A percentile compares a stretch with the other conserved stretches of the same genome.
Evolutionary conservation across 2,113 vertebrate species (phyloP).

Genomic region (Polypterus bichir): DNA sequence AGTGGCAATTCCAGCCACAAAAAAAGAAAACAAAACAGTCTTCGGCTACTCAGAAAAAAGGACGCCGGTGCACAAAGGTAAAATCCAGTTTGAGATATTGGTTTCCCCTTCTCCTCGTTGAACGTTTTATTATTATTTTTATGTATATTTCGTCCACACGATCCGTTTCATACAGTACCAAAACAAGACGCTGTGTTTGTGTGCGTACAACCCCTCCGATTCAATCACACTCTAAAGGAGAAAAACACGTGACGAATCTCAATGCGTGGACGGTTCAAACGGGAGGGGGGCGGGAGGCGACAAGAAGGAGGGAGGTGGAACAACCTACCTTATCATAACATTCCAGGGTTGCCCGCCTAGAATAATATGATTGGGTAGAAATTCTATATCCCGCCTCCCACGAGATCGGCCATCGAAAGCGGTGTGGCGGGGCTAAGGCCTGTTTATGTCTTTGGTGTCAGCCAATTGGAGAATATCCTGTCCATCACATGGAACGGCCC

Average conservation of each 20-base stretch:
- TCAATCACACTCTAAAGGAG: constrained; percentile 34
- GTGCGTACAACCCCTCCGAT: constrained; percentile 28
- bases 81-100: not conserved
- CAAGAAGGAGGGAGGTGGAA: constrained; percentile 1
- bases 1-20: constrained; percentile 14
- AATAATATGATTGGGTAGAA: not conserved
- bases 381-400: not conserved
- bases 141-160: not conserved
- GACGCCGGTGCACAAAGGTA: not conserved
- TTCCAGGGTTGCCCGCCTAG: constrained; percentile 12
- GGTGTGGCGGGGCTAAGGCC: too few relatives aligned
- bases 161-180: constrained; percentile 28
- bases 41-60: constrained; percentile 4
- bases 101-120: not conserved
- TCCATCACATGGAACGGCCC: constrained; percentile 11
- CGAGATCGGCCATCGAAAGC: not conserved
- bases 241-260: constrained; percentile 42
- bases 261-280: constrained; percentile 35
- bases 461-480: constrained; percentile 13
- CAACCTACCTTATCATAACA: constrained; percentile 29
- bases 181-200: constrained; percentile 39
- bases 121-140: not conserved
- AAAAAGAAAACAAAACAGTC: constrained; percentile 5
- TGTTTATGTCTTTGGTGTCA: not conserved
- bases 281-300: not conserved